Conservation (phyloP, 2,113 vertebrate genomes). For the Ginglymostoma cirratum region DNA sequence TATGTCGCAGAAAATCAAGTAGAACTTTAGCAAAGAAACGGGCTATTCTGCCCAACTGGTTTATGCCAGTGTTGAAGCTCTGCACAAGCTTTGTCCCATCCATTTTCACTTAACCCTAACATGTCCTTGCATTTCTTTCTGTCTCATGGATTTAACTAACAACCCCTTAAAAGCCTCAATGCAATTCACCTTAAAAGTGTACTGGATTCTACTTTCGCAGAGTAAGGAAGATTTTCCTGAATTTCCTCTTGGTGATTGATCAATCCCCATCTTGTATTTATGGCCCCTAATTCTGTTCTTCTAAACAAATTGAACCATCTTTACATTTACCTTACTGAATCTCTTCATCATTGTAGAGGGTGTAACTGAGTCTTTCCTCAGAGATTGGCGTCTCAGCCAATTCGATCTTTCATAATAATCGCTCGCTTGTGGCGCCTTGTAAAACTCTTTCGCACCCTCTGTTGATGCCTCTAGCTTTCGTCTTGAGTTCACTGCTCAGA, state of each 20-base stretch:
- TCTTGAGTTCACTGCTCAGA: too few relatives aligned
- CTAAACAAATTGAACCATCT: background rate
- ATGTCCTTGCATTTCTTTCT: background rate
- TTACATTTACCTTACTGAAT: background rate
- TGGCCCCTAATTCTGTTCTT: background rate
- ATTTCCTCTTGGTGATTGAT: background rate
- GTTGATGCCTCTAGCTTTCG: background rate
- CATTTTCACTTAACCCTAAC: too few relatives aligned
- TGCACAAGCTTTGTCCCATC: background rate
- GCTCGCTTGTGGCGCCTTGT: background rate
- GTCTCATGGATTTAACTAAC: background rate
- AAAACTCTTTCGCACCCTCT: background rate
- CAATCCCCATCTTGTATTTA: background rate
- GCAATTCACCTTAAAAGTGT: too few relatives aligned
- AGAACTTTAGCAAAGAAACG: background rate
- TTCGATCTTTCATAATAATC: background rate
- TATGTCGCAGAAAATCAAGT: background rate
- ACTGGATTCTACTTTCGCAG: background rate
- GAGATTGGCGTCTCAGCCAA: background rate
- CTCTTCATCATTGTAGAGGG: background rate
- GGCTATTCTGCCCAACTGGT: background rate
- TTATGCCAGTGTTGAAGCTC: background rate
- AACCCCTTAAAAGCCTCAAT: background rate
- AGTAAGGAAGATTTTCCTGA: background rate
- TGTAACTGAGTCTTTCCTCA: background rate